Base-by-base conservation (phyloP, 2,113 vertebrate species). In the Odontesthes bonariensis region DNA sequence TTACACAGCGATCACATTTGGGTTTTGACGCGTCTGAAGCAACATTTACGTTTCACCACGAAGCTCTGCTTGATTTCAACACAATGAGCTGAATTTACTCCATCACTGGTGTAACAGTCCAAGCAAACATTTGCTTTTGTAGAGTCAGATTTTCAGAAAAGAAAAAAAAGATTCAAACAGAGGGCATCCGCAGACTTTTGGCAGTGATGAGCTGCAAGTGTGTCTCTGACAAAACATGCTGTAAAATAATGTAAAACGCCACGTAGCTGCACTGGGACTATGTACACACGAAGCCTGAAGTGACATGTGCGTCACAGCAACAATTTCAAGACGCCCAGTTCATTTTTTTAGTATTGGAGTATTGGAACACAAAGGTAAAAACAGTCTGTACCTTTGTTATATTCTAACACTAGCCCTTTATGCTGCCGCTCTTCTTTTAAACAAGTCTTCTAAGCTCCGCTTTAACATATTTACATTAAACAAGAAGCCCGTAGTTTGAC, bases 61-160 rank as follows among this genome's bases (percentile, higher is more conserved):
- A 42, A 22, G 11, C 6, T 49, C 44, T 17, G 12, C n/a, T 17
- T 40, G 19, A 31, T 12, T 31, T 42, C 12, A 16, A 8, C 46
- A 46, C 1, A 52, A 10, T 38, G 1, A 62, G 11, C 22, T 33
- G 17, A 54, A 49, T 13, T 8, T 12, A 17, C 42, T 46, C 11
- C 11, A 17, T 6, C 12, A 3, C 13, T 65, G 58, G 12, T 51
- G 64, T 60, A 77, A 79, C 60, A 63, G 31, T 68, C 32, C 54
- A 0, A 19, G 13, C 33, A 61, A 68, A 49, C 51, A 5, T 66
- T 38, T 51, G 46, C 56, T 8, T 27, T 38, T 53, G 19, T 46
- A 20, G 7, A 66, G 20, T 8, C 33, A 40, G 44, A 46, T 65
- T 13, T 19, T 35, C 12, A 44, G 40, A 46, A 68, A 33, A 38